Percentiles rank a stretch among this genome's conserved stretches.
Conservation (phyloP, 2,113 vertebrate species). For the Pteronura brasiliensis region DNA sequence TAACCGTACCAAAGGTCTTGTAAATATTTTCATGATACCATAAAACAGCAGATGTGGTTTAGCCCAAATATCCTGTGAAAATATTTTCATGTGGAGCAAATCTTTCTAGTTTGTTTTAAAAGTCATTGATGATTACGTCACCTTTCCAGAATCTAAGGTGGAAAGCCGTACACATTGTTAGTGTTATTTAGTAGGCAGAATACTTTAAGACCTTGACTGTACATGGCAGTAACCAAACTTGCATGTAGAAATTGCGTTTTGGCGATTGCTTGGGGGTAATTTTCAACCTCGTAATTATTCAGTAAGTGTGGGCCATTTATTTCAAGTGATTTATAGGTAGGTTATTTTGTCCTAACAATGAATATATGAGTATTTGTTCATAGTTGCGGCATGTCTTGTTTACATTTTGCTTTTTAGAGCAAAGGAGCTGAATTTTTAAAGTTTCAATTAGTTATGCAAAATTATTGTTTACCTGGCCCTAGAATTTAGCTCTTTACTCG, state of each 20-base stretch:
- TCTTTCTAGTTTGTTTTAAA: conserved; percentile 16
- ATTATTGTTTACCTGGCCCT: not conserved
- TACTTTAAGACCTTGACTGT: not conserved
- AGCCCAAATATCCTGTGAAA: not conserved
- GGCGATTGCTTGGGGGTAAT: not conserved
- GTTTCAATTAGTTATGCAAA: not conserved
- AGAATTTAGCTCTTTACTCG: not conserved
- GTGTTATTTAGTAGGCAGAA: not conserved
- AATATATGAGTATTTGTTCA: not conserved
- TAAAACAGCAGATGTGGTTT: not conserved
- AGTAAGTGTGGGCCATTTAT: not conserved
- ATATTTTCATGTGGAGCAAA: not conserved
- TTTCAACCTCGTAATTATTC: not conserved
- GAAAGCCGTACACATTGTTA: not conserved
- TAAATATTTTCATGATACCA: not conserved
- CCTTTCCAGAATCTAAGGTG: not conserved
- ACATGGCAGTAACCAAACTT: not conserved
- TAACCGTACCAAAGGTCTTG: not conserved
- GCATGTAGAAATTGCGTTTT: not conserved
- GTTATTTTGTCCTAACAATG: not conserved
- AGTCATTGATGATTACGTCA: not conserved
- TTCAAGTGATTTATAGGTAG: not conserved
- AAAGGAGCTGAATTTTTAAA: not conserved
- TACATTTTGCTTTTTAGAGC: not conserved
- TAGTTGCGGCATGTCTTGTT: not conserved